phyloP scores from a whole-genome alignment of 2,113 vertebrate genomes.

The Columbina picui region DNA sequence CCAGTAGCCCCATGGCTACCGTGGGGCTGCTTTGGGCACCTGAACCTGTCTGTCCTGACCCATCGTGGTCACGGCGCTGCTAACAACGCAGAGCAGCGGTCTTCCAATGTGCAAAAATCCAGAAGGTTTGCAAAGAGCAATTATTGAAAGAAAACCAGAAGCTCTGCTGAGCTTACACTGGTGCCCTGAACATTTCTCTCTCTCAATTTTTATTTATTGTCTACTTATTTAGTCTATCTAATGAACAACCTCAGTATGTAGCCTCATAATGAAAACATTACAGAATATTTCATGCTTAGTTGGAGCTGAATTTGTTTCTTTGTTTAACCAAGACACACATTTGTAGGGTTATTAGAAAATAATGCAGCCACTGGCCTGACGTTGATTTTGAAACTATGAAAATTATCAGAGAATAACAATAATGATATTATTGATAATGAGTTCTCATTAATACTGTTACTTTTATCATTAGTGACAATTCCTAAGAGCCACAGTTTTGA shows the following conservation, averaged over 20 bases:
- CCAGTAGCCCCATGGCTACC: not conserved
- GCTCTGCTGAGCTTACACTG: not conserved
- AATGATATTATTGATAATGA: slow-evolving; percentile 10
- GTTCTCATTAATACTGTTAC: not conserved
- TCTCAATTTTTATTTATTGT: slow-evolving; percentile 36
- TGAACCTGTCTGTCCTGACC: not conserved
- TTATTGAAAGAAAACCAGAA: not conserved
- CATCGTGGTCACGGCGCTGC: not conserved
- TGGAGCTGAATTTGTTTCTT: slow-evolving; percentile 52
- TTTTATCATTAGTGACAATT: not conserved
- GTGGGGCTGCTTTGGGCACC: not conserved
- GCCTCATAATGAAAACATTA: slow-evolving; percentile 53
- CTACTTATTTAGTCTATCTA: slow-evolving; percentile 42
- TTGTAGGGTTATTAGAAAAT: slow-evolving; percentile 48
- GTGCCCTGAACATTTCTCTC: not conserved
- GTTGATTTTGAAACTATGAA: slow-evolving; percentile 14
- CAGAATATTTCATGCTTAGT: slow-evolving; percentile 56
- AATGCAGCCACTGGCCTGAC: slow-evolving; percentile 1
- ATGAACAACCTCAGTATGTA: slow-evolving; percentile 52
- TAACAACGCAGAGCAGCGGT: not conserved
- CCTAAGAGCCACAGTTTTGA: not conserved
- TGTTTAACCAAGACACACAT: slow-evolving; percentile 40
- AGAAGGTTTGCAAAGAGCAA: not conserved
- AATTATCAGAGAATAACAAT: slow-evolving; percentile 10
- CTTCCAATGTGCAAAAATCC: not conserved